These are phyloP conservation scores for Odobenus rosmarus DNA, from an alignment of 2,113 vertebrate species.

Conservation along the genomic window DNA sequence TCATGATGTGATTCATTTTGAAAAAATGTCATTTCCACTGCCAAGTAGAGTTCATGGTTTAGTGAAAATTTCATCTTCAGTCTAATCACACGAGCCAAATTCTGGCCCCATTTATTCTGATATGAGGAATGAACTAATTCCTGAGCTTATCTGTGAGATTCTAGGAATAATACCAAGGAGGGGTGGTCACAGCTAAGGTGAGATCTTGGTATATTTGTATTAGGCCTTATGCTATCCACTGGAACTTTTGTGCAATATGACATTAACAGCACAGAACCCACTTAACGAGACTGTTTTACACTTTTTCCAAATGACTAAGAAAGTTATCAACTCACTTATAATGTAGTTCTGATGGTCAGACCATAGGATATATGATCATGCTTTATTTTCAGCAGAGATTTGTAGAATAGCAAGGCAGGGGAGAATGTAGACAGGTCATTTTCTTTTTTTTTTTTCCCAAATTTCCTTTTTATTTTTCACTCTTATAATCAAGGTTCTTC, in stretches of 20 bases:
- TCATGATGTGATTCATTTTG: constrained; percentile 82
- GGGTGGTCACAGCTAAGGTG: neutral
- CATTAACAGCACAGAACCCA: neutral
- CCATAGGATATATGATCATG: neutral
- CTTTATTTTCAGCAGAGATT: neutral
- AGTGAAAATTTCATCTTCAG: constrained; percentile 81
- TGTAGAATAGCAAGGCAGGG: neutral
- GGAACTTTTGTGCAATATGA: neutral
- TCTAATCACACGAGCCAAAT: constrained; percentile 37
- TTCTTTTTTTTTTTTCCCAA: neutral
- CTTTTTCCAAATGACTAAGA: neutral
- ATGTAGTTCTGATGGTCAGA: neutral
- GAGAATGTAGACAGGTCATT: neutral
- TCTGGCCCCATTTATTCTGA: constrained; percentile 41
- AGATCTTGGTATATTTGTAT: neutral
- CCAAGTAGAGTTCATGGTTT: constrained; percentile 80
- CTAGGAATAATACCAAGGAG: constrained; percentile 25
- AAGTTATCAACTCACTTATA: neutral
- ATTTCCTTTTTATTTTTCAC: too few relatives aligned
- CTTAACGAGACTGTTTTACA: constrained; percentile 39
- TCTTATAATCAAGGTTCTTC: too few relatives aligned
- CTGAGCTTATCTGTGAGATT: constrained; percentile 42
- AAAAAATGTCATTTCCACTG: constrained; percentile 82
- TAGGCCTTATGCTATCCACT: neutral
- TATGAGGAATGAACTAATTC: constrained; percentile 27